Percentiles rank a stretch among this genome's conserved stretches.
Conservation (phyloP, 2,113 vertebrate genomes). For the Gopherus flavomarginatus region DNA sequence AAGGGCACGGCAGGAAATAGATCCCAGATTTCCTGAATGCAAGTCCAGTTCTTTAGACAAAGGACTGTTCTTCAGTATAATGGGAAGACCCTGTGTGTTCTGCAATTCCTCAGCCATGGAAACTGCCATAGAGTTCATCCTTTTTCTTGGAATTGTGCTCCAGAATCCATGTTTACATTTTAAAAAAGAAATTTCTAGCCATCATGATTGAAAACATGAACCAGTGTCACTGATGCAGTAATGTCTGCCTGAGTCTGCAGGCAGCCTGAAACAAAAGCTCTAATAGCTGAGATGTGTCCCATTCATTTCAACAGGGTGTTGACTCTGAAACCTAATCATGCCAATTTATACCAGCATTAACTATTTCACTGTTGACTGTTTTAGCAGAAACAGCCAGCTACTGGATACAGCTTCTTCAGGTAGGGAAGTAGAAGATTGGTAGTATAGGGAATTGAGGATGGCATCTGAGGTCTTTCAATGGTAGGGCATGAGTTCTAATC, state of each 20-base stretch:
- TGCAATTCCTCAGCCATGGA: not conserved
- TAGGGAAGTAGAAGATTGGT: not conserved
- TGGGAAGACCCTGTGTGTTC: not conserved
- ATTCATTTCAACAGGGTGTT: not conserved
- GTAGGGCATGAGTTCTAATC: not conserved
- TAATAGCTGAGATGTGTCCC: not conserved
- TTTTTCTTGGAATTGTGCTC: not conserved
- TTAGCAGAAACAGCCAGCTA: not conserved
- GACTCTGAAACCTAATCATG: not conserved
- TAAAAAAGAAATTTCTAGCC: not conserved
- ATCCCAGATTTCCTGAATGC: not conserved
- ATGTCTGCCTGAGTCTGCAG: not conserved
- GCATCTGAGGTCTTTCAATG: not conserved
- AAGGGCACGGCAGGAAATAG: constrained; percentile 2
- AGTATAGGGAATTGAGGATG: not conserved
- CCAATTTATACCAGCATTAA: not conserved
- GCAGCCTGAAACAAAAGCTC: not conserved
- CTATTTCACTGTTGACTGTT: not conserved
- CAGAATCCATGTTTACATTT: not conserved
- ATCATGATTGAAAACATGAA: constrained; percentile 4
- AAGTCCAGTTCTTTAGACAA: not conserved
- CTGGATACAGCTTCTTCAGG: not conserved
- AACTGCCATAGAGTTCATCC: not conserved
- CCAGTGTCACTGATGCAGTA: not conserved
- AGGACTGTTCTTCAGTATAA: not conserved